These are phyloP conservation scores for Leuciscus waleckii DNA, from an alignment of 2,797 vertebrate genomes.

Conservation along the genomic window DNA sequence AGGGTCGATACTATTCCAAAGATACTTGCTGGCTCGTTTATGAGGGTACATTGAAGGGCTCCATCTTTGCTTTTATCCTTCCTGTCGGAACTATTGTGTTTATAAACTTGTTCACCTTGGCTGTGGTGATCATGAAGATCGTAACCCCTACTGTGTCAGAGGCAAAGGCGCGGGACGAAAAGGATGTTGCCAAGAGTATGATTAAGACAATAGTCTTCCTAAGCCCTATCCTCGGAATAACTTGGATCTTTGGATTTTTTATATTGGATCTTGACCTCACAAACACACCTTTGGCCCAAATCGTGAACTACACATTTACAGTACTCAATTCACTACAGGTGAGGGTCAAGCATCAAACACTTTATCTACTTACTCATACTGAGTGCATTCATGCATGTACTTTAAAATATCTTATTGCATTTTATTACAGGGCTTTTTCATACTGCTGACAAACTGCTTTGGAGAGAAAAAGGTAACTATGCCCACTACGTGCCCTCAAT, in stretches of 20 bases:
- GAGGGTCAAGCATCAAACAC: constrained; percentile 28
- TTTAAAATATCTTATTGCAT: constrained; percentile 25
- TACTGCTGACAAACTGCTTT: constrained; percentile 76
- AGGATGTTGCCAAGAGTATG: constrained; percentile 65
- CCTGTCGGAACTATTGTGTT: constrained; percentile 75
- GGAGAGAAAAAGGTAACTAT: constrained; percentile 76
- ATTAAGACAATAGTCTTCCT: constrained; percentile 77
- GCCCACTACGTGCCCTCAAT: neutral
- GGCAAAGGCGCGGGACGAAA: constrained; percentile 62
- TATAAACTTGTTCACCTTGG: constrained; percentile 76
- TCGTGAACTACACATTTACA: constrained; percentile 72
- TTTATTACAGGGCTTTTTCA: constrained; percentile 78
- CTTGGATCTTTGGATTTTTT: constrained; percentile 79
- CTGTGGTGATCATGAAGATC: constrained; percentile 77
- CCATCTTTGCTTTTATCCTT: constrained; percentile 74
- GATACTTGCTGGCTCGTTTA: constrained; percentile 77
- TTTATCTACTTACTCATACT: neutral
- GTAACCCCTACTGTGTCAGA: constrained; percentile 55
- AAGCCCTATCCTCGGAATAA: constrained; percentile 80
- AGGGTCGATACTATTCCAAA: constrained; percentile 54
- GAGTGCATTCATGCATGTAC: neutral
- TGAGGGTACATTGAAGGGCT: constrained; percentile 53
- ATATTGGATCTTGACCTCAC: constrained; percentile 69
- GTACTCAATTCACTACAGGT: constrained; percentile 81
- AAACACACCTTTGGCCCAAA: fast-evolving